Conservation (phyloP, 2,797 vertebrate genomes). For the Macroramphosus scolopax region DNA sequence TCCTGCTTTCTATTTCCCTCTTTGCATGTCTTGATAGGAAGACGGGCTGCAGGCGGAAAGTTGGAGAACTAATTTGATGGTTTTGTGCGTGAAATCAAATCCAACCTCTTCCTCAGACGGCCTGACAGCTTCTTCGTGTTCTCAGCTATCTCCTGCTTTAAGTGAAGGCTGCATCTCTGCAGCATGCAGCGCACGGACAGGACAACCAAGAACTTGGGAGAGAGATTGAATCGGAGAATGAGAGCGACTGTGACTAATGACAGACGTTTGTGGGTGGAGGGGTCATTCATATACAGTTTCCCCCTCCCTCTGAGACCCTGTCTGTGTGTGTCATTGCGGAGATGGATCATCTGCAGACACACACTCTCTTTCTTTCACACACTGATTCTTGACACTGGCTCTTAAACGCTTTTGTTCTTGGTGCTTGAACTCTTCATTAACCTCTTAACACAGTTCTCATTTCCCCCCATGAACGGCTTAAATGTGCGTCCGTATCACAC, state of each 20-base stretch:
- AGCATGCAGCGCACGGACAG: background rate
- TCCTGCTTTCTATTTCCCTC: slow-evolving; percentile 4
- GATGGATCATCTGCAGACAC: slow-evolving; percentile 63
- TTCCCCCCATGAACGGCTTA: too few relatives aligned
- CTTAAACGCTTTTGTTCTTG: slow-evolving; percentile 46
- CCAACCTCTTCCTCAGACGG: slow-evolving; percentile 21
- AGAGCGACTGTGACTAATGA: slow-evolving; percentile 61
- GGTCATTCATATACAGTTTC: slow-evolving; percentile 68
- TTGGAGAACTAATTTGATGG: slow-evolving; percentile 28
- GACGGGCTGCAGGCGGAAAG: slow-evolving; percentile 4
- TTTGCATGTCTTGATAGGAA: slow-evolving; percentile 14
- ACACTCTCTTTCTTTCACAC: slow-evolving; percentile 29
- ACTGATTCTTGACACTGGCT: slow-evolving; percentile 33
- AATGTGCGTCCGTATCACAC: too few relatives aligned
- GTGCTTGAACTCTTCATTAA: slow-evolving; percentile 46
- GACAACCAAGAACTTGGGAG: too few relatives aligned
- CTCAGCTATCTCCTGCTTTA: slow-evolving; percentile 49
- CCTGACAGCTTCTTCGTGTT: slow-evolving; percentile 60
- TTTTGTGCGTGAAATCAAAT: slow-evolving; percentile 19
- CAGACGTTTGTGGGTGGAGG: slow-evolving; percentile 51
- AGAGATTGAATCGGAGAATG: slow-evolving; percentile 27
- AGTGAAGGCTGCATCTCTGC: background rate
- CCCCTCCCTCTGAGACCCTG: slow-evolving; percentile 62
- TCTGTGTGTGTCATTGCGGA: slow-evolving; percentile 53
- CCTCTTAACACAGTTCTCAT: too few relatives aligned